phyloP scores from a whole-genome alignment of 2,888 invertebrate genomes.

The Zhengitettix transpicula region DNA sequence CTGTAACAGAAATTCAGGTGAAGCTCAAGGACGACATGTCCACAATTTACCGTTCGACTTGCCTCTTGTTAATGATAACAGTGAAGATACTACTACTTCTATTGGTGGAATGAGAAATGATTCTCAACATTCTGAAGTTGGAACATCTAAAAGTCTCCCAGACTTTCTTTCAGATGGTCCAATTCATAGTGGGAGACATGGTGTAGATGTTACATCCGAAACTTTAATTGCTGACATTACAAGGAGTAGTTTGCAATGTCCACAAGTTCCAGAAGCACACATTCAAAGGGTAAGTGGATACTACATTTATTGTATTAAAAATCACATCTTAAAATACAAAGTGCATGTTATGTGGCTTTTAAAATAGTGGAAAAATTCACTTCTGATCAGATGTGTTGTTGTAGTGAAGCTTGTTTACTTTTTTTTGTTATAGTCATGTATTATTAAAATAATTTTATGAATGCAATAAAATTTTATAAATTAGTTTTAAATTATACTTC shows the following conservation, averaged over 20 bases:
- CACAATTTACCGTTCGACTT: constrained; percentile 11
- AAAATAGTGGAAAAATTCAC: too few species aligned
- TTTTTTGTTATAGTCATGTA: too few species aligned
- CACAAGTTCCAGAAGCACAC: constrained; percentile 1
- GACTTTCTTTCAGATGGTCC: constrained; percentile 58
- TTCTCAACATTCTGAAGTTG: constrained; percentile 7
- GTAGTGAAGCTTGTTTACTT: too few species aligned
- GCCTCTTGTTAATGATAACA: constrained; percentile 7
- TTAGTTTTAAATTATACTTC: too few species aligned
- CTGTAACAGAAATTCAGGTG: not conserved
- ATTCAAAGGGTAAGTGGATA: not conserved
- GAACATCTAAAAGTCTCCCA: constrained; percentile 39
- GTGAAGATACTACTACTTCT: not conserved
- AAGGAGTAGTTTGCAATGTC: not conserved
- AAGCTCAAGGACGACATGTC: not conserved
- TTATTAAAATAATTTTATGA: too few species aligned
- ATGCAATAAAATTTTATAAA: too few species aligned
- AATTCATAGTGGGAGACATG: constrained; percentile 25
- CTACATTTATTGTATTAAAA: too few species aligned
- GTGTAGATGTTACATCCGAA: not conserved
- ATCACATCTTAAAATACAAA: too few species aligned
- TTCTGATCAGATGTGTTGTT: too few species aligned
- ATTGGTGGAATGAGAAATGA: constrained; percentile 1
- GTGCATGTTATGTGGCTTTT: too few species aligned
- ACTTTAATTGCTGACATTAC: not conserved